Base-by-base conservation (phyloP, 2,888 invertebrate species). In the Erannis defoliaria region DNA sequence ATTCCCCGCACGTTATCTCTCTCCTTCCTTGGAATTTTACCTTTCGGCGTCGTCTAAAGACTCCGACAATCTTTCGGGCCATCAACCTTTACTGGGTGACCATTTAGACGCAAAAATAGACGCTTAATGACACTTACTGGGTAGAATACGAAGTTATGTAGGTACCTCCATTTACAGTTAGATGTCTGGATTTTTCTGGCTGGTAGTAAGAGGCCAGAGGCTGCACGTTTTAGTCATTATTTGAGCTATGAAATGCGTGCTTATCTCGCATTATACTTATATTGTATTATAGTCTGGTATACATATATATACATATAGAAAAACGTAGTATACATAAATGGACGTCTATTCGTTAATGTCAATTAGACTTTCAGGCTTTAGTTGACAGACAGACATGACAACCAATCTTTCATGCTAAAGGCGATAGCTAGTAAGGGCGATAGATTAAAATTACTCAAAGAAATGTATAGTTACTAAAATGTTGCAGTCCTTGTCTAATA, bases 11-110 rank as follows among this genome's bases (percentile, higher is more conserved):
- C 72, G 67, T 68, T 72, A 69, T 67, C 67, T 69, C 58, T 58
- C 69, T n/a, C 59, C 60, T 64, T 60, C 60, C 62, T 56, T 67
- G 73, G 70, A 71, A 75, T 76, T 77, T 73, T 72, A 42, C 72
- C 66, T 72, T 61, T 62, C 69, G 69, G 71, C 74, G 62, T 66
- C 64, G 72, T 73, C 72, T 73, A 77, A 74, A 74, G 68, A 53
- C 67, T 51, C 68, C 68, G 64, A 71, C 73, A 70, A 77, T 75
- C 74, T 73, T 50, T 63, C 56, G 66, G 75, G 76, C 67, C 76
- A 72, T 76, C 76, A 75, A 81, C 81, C 80, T 77, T 67, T 66
- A 55, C 37, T 71, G 64, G 71, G 66, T 64, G 72, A 71, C 71
- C 71, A 66, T 69, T 67, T 66, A 67, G 57, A 65, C 62, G 67